Percentiles rank a stretch among this genome's conserved stretches.
These are phyloP conservation scores for Sceloporus tristichus DNA, from an alignment of 2,113 vertebrate species.

Conservation along the genomic window DNA sequence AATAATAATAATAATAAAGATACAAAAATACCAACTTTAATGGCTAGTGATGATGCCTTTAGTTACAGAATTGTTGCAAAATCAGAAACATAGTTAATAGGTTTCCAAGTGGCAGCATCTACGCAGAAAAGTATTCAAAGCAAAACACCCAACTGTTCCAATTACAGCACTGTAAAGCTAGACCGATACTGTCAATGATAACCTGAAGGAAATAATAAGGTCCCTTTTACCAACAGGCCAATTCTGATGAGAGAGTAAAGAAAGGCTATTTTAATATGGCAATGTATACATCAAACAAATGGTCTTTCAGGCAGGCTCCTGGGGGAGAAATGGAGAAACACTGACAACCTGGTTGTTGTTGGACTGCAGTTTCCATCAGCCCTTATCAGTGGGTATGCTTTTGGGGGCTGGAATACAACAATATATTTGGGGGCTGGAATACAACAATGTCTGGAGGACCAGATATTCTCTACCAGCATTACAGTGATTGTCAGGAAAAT, in stretches of 20 bases:
- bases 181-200: constrained; percentile 66
- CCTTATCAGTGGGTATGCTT: background rate
- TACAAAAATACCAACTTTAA: constrained; percentile 86
- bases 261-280: constrained; percentile 44
- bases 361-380: no score
- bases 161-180: constrained; percentile 65
- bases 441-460: background rate
- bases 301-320: background rate
- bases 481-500: background rate
- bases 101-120: constrained; percentile 66
- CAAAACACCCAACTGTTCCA: constrained; percentile 64
- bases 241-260: constrained; percentile 56
- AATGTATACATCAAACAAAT: constrained; percentile 31
- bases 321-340: background rate
- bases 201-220: constrained; percentile 52
- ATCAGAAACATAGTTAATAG: constrained; percentile 77
- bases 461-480: background rate
- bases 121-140: constrained; percentile 63
- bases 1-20: constrained; percentile 78
- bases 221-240: constrained; percentile 62
- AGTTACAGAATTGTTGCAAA: constrained; percentile 78
- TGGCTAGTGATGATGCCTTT: constrained; percentile 70
- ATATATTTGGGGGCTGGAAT: background rate
- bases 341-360: background rate
- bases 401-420: no score